Evolutionary conservation across 2,888 invertebrate species (phyloP).

Genomic region (Nipponacmea schrenckii): DNA sequence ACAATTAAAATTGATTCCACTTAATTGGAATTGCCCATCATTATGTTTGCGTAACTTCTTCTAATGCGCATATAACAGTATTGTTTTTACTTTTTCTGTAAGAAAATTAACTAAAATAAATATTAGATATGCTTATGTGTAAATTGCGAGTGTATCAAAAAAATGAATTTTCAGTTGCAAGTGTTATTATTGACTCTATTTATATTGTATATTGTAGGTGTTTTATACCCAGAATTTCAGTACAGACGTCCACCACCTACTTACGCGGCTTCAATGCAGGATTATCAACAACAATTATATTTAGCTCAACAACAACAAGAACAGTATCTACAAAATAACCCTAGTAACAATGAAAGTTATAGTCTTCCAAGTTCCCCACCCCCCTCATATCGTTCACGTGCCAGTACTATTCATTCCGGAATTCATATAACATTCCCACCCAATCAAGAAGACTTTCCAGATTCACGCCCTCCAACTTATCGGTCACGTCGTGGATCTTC

Average conservation of each 20-base stretch:
- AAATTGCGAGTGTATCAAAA: too few species aligned
- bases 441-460: slow-evolving; percentile 48
- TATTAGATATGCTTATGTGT: too few species aligned
- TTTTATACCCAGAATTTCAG: slow-evolving; percentile 90
- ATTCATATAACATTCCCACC: slow-evolving; percentile 60
- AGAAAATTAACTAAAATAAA: too few species aligned
- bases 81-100: too few species aligned
- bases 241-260: slow-evolving; percentile 95
- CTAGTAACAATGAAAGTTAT: slow-evolving; percentile 49
- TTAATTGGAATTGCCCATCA: too few species aligned
- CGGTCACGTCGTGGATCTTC: slow-evolving; percentile 43
- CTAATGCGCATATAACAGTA: too few species aligned
- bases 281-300: slow-evolving; percentile 89
- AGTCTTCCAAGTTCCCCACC: slow-evolving; percentile 83
- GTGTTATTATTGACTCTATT: neutral
- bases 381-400: slow-evolving; percentile 91
- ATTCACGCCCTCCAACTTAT: slow-evolving; percentile 63
- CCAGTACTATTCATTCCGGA: slow-evolving; percentile 72
- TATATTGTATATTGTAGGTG: slow-evolving; percentile 41
- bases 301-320: slow-evolving; percentile 76
- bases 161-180: too few species aligned
- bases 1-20: too few species aligned
- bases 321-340: slow-evolving; percentile 40
- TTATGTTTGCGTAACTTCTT: too few species aligned
- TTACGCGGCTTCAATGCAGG: slow-evolving; percentile 97